A percentile compares a stretch with the other conserved stretches of the same genome.
Evolutionary conservation across 2,113 vertebrate species (phyloP).

Genomic region (Mustela lutreola): DNA sequence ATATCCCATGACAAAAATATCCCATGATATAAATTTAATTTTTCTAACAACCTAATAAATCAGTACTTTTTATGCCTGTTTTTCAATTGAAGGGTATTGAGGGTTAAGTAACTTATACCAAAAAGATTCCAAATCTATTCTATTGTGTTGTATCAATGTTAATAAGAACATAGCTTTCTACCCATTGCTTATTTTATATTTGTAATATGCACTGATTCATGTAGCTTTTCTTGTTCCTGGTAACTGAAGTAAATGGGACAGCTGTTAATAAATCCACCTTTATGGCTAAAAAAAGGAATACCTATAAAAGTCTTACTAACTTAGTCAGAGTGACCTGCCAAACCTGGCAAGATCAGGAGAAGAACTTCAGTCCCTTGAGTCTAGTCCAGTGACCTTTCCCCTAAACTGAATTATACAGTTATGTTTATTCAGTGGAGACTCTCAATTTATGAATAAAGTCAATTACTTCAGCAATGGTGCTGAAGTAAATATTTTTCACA

Average conservation of each 20-base stretch:
- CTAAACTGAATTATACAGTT: background rate
- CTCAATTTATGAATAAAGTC: constrained; percentile 36
- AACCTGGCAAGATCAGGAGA: background rate
- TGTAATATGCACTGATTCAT: background rate
- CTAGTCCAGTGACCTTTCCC: background rate
- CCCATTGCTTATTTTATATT: background rate
- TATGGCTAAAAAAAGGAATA: background rate
- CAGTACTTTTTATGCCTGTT: background rate
- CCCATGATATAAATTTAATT: background rate
- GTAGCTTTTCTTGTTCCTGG: background rate
- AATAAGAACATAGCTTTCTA: background rate
- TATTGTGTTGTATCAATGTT: background rate
- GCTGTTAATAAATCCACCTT: background rate
- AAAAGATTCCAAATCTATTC: background rate
- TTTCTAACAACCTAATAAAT: background rate
- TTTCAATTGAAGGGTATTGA: background rate
- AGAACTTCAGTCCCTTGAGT: background rate
- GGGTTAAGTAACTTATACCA: background rate
- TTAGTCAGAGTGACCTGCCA: background rate
- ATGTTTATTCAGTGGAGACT: background rate
- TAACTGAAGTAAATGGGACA: background rate
- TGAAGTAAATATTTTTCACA: constrained; percentile 12
- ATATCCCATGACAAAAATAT: background rate
- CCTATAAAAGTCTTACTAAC: background rate
- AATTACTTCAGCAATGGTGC: background rate